Evolutionary conservation across 2,113 vertebrate species (phyloP), one percentile per base, ranked within the genome.

Genomic region (Anolis carolinensis): DNA sequence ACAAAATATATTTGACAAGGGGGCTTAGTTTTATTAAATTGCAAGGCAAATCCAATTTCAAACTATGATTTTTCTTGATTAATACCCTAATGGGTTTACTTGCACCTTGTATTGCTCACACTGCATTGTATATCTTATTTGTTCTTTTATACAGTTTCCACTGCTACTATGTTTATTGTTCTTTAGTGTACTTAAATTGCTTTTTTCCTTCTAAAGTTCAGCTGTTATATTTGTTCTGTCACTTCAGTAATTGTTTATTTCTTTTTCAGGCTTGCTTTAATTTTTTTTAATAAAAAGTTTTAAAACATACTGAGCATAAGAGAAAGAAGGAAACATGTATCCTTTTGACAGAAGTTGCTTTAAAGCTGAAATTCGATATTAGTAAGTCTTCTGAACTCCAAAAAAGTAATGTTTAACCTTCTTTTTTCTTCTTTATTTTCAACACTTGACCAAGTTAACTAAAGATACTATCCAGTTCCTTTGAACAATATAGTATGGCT

Each of bases 231-330:
- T 39, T 86, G 21, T 71, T 27, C 30, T 78, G 8, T 55, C 25
- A 73, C 21, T 86, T 18, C 32, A 86, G 79, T 72, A 59, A 77
- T 34, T 81, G 7, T 48, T 86, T 83, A 82, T 87, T 87, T 85
- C 48, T 70, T 27, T 77, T 48, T 82, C n/a, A 79, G 21, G 6
- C 78, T 75, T 75, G 1, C 72, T 87, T n/a, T 6, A 76, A 87
- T 39, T 62, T 83, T 84, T 18, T 87, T 79, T 32, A 48, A 20
- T 7, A 84, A 50, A 89, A 2, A 10, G 1, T 1, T 14, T 86
- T 50, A 74, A 32, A 32, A 79, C 62, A 36, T 23, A 67, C 55
- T 39, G 62, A 87, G 34, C n/a, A 65, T 8, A 65, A 79, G 32
- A 67, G 70, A 63, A 67, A 79, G 39, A 50, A 65, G 34, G 23